Evolutionary conservation across 2,888 invertebrate genomes (phyloP).

Genomic region (Abrostola tripartita): DNA sequence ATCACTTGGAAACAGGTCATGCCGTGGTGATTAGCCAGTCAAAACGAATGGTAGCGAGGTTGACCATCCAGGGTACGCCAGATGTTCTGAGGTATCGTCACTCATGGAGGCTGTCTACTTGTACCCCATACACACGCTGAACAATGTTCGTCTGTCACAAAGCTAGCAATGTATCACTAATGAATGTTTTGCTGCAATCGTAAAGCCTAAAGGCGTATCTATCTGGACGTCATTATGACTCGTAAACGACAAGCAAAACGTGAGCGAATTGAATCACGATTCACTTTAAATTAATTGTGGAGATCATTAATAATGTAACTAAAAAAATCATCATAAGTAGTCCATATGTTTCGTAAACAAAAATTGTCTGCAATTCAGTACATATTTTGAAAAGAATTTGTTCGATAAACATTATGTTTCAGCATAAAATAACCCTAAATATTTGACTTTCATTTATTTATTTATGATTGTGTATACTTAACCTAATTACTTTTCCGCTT

Average conservation of each 20-base stretch:
- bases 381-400: too few species aligned
- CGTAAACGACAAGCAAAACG: not conserved
- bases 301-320: too few species aligned
- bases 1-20: too few species aligned
- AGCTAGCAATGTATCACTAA: not conserved
- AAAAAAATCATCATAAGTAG: too few species aligned
- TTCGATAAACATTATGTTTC: not conserved
- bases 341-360: too few species aligned
- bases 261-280: not conserved
- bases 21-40: too few species aligned
- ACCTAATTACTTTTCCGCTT: constrained; percentile 44
- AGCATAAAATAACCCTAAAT: constrained; percentile 22
- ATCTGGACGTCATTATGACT: not conserved
- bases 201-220: not conserved
- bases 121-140: too few species aligned
- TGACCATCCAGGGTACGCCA: too few species aligned
- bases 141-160: not conserved
- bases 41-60: too few species aligned
- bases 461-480: constrained; percentile 35
- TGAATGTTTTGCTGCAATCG: not conserved
- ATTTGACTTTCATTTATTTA: constrained; percentile 28
- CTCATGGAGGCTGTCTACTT: not conserved
- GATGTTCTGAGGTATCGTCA: too few species aligned
- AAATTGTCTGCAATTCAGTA: too few species aligned
- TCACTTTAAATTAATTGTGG: not conserved